Evolutionary conservation across 2,888 invertebrate genomes (phyloP).

Genomic region (Platycheirus albimanus): DNA sequence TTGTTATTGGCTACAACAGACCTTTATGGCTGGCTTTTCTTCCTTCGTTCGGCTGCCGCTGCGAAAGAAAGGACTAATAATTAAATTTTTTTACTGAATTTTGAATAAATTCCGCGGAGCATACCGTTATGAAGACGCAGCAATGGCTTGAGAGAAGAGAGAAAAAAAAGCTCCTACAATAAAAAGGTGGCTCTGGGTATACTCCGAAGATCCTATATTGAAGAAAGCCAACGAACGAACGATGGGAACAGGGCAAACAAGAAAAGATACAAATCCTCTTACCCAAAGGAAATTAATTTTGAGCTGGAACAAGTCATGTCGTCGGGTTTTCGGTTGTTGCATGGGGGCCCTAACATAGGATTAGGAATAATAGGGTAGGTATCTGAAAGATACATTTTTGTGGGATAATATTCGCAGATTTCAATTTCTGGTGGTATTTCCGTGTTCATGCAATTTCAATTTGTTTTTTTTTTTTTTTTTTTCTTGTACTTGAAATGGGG

Average conservation of each 20-base stretch:
- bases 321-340: slow-evolving; percentile 13
- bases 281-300: slow-evolving; percentile 64
- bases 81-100: slow-evolving; percentile 68
- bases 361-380: slow-evolving; percentile 2
- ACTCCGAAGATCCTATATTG: slow-evolving; percentile 36
- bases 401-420: slow-evolving; percentile 22
- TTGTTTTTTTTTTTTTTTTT: not conserved
- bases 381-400: slow-evolving; percentile 19
- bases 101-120: slow-evolving; percentile 67
- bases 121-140: slow-evolving; percentile 34
- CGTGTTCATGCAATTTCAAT: slow-evolving; percentile 10
- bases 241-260: no score
- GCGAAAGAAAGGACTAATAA: slow-evolving; percentile 44
- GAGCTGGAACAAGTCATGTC: slow-evolving; percentile 42
- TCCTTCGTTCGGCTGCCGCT: not conserved
- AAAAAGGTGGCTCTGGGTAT: no score
- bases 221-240: no score
- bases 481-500: no score
- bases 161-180: slow-evolving; percentile 5
- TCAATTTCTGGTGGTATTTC: slow-evolving; percentile 38
- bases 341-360: not conserved
- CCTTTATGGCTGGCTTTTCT: slow-evolving; percentile 4
- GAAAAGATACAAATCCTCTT: slow-evolving; percentile 57
- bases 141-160: slow-evolving; percentile 19
- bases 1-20: slow-evolving; percentile 45